A percentile compares a stretch with the other conserved stretches of the same genome.
Conservation (phyloP, 2,113 vertebrate genomes). For the Oreotragus oreotragus region DNA sequence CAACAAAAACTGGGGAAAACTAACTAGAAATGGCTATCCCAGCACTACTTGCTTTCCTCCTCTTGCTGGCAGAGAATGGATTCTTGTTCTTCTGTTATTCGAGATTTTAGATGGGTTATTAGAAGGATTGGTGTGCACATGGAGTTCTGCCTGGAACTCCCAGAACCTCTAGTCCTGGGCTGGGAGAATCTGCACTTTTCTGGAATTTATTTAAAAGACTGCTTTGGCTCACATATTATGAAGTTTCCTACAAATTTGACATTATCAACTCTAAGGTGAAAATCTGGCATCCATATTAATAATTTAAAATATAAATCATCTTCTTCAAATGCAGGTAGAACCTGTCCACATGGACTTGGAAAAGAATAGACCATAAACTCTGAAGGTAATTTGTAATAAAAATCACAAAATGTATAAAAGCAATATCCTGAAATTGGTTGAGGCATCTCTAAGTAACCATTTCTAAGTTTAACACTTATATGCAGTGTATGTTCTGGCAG, state of each 20-base stretch:
- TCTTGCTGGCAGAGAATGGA: not conserved
- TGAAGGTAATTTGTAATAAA: not conserved
- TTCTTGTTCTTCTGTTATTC: not conserved
- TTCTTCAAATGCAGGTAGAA: not conserved
- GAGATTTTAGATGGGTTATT: not conserved
- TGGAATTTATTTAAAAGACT: not conserved
- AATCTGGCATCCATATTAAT: not conserved
- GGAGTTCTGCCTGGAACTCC: not conserved
- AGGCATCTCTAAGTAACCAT: not conserved
- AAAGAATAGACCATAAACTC: not conserved
- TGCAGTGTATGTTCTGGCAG: not conserved
- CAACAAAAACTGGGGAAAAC: not conserved
- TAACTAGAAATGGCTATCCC: not conserved
- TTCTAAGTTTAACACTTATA: not conserved
- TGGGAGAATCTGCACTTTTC: not conserved
- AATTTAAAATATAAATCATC: not conserved
- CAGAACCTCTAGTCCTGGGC: not conserved
- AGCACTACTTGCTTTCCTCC: not conserved
- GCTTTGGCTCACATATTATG: not conserved
- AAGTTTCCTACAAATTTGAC: not conserved
- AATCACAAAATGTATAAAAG: not conserved
- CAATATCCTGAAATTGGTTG: not conserved
- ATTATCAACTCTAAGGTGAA: not conserved
- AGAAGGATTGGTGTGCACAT: not conserved
- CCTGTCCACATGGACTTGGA: not conserved